These are phyloP conservation scores for Harpegnathos saltator DNA, from an alignment of 1,140 invertebrate species.

Conservation along the genomic window DNA sequence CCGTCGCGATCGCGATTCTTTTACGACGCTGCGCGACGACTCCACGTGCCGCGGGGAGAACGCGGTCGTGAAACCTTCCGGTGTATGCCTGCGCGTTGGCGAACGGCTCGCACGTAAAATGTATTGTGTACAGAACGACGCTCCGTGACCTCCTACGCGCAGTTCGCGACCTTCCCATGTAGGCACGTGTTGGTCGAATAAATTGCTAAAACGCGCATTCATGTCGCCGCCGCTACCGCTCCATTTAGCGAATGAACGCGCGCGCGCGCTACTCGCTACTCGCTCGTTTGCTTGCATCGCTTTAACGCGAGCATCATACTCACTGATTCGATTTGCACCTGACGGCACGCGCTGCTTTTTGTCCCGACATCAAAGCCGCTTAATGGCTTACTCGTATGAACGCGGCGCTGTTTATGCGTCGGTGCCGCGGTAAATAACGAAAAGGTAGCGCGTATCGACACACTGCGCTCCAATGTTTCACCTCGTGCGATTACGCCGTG, in stretches of 20 bases:
- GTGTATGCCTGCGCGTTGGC: neutral
- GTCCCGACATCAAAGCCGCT: constrained; percentile 20
- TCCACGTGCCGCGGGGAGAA: neutral
- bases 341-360: constrained; percentile 9
- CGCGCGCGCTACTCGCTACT: too few relatives aligned
- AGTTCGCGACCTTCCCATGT: constrained; percentile 22
- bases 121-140: neutral
- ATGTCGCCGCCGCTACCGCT: constrained; percentile 14
- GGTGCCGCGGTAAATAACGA: constrained; percentile 7
- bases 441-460: neutral
- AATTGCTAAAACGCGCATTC: constrained; percentile 59
- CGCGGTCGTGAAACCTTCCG: neutral
- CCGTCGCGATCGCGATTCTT: too few relatives aligned
- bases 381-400: constrained; percentile 15
- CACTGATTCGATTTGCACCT: constrained; percentile 47
- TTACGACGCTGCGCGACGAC: neutral
- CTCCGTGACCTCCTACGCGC: constrained; percentile 27
- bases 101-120: neutral
- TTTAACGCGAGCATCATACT: constrained; percentile 7
- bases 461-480: neutral
- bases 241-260: constrained; percentile 31
- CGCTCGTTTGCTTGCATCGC: too few relatives aligned
- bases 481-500: too few relatives aligned
- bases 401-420: neutral
- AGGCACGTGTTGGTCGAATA: constrained; percentile 59